Evolutionary conservation across 2,888 invertebrate species (phyloP).

Genomic region (Seladonia tumulorum): DNA sequence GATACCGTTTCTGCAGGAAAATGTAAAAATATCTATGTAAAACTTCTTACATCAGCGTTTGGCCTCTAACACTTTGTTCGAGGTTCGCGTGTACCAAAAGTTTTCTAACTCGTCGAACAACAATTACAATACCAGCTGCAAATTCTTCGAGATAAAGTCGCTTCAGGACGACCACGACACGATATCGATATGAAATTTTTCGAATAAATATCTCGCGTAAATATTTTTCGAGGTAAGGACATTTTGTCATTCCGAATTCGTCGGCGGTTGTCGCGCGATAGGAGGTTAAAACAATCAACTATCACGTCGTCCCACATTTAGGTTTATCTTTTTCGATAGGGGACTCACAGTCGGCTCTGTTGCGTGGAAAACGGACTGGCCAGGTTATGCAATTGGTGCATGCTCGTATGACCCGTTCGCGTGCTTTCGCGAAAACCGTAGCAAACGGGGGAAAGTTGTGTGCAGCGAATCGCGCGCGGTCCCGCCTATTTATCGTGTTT

Average conservation of each 20-base stretch:
- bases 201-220: not conserved
- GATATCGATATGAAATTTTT: not conserved
- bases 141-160: not conserved
- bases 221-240: not conserved
- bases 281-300: not conserved
- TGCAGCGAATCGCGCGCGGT: slow-evolving; percentile 7
- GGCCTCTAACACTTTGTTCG: not conserved
- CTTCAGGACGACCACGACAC: not conserved
- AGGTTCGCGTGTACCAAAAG: not conserved
- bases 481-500: slow-evolving; percentile 69
- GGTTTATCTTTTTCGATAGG: slow-evolving; percentile 46
- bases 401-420: slow-evolving; percentile 12
- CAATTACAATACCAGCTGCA: not conserved
- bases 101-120: not conserved
- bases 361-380: slow-evolving; percentile 39
- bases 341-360: slow-evolving; percentile 10
- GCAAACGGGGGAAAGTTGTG: slow-evolving; percentile 52
- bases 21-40: too few relatives aligned
- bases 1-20: too few relatives aligned
- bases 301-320: slow-evolving; percentile 29
- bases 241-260: not conserved
- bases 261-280: not conserved
- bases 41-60: too few relatives aligned
- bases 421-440: slow-evolving; percentile 31
- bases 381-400: slow-evolving; percentile 37